Evolutionary conservation across 2,888 invertebrate genomes (phyloP).

Genomic region (Atethmia centrago): DNA sequence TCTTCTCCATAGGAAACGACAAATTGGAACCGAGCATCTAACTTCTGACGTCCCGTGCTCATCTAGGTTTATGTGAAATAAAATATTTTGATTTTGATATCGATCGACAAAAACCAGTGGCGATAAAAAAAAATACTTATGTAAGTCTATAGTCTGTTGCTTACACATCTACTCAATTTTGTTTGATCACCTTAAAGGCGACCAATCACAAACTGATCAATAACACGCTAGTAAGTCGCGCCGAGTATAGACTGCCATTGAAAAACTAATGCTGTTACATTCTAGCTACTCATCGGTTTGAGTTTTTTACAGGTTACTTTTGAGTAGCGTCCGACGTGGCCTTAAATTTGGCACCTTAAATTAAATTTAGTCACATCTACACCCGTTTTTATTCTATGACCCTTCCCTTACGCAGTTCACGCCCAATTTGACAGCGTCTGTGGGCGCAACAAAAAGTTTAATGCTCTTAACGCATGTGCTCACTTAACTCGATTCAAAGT

Average conservation of each 20-base stretch:
- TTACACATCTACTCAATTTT: too few relatives aligned
- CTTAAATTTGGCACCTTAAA: not conserved
- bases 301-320: too few relatives aligned
- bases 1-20: too few relatives aligned
- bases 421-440: slow-evolving; percentile 79
- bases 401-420: slow-evolving; percentile 73
- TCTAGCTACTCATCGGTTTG: not conserved
- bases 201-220: not conserved
- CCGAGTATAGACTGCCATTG: not conserved
- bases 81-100: too few relatives aligned
- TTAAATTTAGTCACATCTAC: slow-evolving; percentile 24
- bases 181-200: not conserved
- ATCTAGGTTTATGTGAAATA: too few relatives aligned
- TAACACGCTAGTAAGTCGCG: not conserved
- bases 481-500: slow-evolving; percentile 75
- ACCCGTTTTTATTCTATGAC: slow-evolving; percentile 28
- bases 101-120: too few relatives aligned
- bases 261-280: not conserved
- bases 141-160: too few relatives aligned
- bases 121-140: too few relatives aligned
- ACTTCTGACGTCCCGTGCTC: too few relatives aligned
- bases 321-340: not conserved
- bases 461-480: slow-evolving; percentile 78
- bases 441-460: slow-evolving; percentile 79
- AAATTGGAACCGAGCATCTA: too few relatives aligned